Evolutionary conservation across 2,797 vertebrate genomes (phyloP), one percentile per base, ranked within the genome.

Genomic region (Acestrorhynchus altus): DNA sequence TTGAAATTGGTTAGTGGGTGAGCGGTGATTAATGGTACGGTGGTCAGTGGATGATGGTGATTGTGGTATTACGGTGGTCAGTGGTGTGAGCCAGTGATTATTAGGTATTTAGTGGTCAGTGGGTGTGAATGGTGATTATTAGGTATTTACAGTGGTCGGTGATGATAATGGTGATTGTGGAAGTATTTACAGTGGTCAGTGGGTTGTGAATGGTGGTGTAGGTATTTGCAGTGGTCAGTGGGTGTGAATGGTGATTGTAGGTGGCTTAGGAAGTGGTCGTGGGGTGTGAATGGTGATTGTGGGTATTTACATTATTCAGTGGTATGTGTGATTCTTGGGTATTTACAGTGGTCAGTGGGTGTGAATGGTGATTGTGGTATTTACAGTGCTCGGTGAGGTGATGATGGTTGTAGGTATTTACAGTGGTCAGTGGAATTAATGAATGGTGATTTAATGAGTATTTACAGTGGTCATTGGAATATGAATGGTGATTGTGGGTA

Each of bases 111-210:
- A 35, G n/a, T 64, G 39, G 12, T 11, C 7, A 9, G 16, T 22
- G 8, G 20, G 6, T 64, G 6, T 40, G n/a, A 3, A 24, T 54
- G 28, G 13, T 9, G 18, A n/a, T 22, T 54, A 4, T 54, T 72
- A 11, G 39, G 54, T 72, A 22, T 72, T 24, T 59, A 26, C 15
- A 7, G 22, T 12, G 9, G 22, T 9, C 16, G 1, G 49, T 49
- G 28, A 7, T 66, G 47, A 51, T 56, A 22, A 56, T 69, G 74
- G 67, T 46, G 63, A 12, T 15, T 66, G 5, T 47, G 15, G 22
- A 0, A 28, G 20, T 49, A 20, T 59, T 35, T 59, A 24, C 39
- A 40, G 20, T 18, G 47, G 22, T n/a, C 54, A 18, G 46, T 47
- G 15, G 46, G 1, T n/a, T 47, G 13, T 47, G 46, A 1, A 1